Percentiles rank a stretch among this genome's conserved stretches.
These are phyloP conservation scores for Rhipidura dahli DNA, from an alignment of 2,113 vertebrate species.

Conservation along the genomic window DNA sequence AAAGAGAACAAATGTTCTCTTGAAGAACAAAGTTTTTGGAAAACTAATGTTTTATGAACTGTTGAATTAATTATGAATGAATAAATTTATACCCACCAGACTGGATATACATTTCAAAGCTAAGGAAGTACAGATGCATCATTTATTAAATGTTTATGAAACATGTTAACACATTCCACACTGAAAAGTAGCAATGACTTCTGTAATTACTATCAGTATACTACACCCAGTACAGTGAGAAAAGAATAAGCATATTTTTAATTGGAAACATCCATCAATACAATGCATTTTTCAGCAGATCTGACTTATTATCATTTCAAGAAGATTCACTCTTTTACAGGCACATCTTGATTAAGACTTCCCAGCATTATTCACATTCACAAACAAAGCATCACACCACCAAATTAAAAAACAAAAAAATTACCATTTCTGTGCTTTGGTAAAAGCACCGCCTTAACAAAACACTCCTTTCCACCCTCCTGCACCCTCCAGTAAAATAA, in stretches of 20 bases:
- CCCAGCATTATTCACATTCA: not conserved
- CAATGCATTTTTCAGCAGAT: not conserved
- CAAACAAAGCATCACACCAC: not conserved
- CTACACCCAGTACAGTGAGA: not conserved
- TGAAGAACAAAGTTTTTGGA: not conserved
- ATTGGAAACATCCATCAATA: not conserved
- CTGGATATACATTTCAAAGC: not conserved
- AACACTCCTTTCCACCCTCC: not conserved
- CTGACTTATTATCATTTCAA: not conserved
- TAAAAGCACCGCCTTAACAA: not conserved
- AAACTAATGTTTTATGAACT: not conserved
- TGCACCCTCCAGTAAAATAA: fast-evolving
- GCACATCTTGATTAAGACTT: not conserved
- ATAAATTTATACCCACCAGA: not conserved
- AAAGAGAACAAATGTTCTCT: not conserved
- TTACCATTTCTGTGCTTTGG: not conserved
- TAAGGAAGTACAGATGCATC: not conserved
- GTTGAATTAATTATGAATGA: not conserved
- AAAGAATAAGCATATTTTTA: not conserved
- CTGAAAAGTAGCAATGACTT: not conserved
- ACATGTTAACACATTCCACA: not conserved
- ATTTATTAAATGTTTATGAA: not conserved
- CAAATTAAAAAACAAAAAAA: not conserved
- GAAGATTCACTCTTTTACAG: not conserved
- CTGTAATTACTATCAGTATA: not conserved